Evolutionary conservation across 2,888 invertebrate genomes (phyloP).

Genomic region (Trichogramma evanescens): DNA sequence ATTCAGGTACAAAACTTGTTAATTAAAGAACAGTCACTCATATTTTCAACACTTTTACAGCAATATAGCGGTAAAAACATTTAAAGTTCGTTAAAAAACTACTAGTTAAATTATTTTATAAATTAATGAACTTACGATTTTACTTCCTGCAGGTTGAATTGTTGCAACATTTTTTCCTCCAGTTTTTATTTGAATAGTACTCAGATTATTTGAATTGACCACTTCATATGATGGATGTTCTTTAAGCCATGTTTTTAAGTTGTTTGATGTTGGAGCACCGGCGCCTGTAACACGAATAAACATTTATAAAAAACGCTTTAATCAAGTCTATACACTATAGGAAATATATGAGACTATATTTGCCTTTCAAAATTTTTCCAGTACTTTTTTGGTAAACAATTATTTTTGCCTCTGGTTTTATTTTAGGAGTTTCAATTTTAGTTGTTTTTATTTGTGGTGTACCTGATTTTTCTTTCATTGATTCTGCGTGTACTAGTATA

Average conservation of each 20-base stretch:
- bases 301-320: constrained; percentile 1
- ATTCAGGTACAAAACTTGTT: not conserved
- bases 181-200: constrained; percentile 30
- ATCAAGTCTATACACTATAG: not conserved
- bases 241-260: constrained; percentile 75
- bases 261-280: constrained; percentile 76
- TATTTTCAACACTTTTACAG: constrained; percentile 10
- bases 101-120: not conserved
- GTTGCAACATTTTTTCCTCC: constrained; percentile 36
- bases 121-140: constrained; percentile 16
- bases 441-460: constrained; percentile 23
- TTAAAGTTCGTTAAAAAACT: not conserved
- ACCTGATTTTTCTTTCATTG: constrained; percentile 39
- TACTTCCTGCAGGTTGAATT: constrained; percentile 30
- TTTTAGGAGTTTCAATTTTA: constrained; percentile 30
- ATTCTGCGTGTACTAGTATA: constrained; percentile 74
- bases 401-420: constrained; percentile 46
- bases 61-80: constrained; percentile 8
- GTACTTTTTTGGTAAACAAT: constrained; percentile 78
- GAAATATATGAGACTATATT: constrained; percentile 9
- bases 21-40: not conserved
- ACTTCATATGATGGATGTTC: constrained; percentile 85
- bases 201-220: constrained; percentile 53
- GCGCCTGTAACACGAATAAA: constrained; percentile 56
- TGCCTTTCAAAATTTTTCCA: constrained; percentile 57